phyloP scores from a whole-genome alignment of 2,888 invertebrate species.

The Noctua comes region DNA sequence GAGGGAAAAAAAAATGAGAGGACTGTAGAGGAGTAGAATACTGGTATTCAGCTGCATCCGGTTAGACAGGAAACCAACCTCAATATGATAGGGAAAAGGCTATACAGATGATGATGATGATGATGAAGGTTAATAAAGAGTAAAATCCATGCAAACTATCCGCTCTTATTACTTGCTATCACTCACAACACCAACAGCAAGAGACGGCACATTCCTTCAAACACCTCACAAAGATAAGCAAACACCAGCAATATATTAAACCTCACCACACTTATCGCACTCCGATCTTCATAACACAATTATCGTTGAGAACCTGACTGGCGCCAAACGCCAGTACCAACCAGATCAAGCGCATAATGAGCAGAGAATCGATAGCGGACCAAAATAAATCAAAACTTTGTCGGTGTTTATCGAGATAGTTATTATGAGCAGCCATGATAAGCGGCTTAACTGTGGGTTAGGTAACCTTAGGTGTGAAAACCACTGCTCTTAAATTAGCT shows the following conservation, averaged over 20 bases:
- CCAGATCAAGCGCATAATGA: slow-evolving; percentile 53
- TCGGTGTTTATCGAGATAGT: slow-evolving; percentile 56
- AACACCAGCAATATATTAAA: slow-evolving; percentile 43
- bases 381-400: slow-evolving; percentile 64
- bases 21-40: not conserved
- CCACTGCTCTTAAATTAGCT: slow-evolving; percentile 77
- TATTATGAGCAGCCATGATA: slow-evolving; percentile 67
- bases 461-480: slow-evolving; percentile 77
- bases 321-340: slow-evolving; percentile 50
- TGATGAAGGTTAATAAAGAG: not conserved
- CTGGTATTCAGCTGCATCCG: not conserved
- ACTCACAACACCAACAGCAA: slow-evolving; percentile 1
- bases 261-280: slow-evolving; percentile 46
- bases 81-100: not conserved
- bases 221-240: slow-evolving; percentile 34
- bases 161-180: not conserved
- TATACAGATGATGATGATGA: not conserved
- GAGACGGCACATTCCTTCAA: slow-evolving; percentile 10
- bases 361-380: slow-evolving; percentile 56
- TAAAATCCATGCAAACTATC: not conserved
- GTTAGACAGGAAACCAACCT: not conserved
- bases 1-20: not conserved
- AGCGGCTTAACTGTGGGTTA: slow-evolving; percentile 75
- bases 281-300: slow-evolving; percentile 60
- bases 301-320: slow-evolving; percentile 59